Evolutionary conservation across 2,797 vertebrate genomes (phyloP).

Genomic region (Gallinago stenura): DNA sequence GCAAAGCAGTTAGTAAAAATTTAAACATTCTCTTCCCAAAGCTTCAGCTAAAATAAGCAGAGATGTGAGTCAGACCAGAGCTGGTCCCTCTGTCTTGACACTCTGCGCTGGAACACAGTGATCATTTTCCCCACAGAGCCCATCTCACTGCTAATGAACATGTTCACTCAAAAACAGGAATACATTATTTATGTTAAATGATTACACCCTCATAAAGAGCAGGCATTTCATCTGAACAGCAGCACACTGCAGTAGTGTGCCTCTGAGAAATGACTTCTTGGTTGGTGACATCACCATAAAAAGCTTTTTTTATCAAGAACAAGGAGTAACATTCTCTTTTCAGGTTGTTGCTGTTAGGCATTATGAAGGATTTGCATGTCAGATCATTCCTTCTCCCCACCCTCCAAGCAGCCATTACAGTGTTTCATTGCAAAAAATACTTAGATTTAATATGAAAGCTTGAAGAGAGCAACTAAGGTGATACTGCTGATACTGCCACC

Average conservation of each 20-base stretch:
- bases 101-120: not conserved
- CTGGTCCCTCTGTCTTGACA: not conserved
- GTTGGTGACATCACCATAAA: not conserved
- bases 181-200: constrained; percentile 23
- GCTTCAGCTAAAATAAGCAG: not conserved
- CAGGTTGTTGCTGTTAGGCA: not conserved
- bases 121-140: not conserved
- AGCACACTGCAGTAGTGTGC: not conserved
- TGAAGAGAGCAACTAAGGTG: not conserved
- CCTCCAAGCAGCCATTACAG: not conserved
- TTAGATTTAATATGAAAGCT: not conserved
- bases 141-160: not conserved
- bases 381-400: not conserved
- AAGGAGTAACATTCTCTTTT: not conserved
- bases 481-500: not conserved
- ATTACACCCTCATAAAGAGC: not conserved
- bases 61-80: not conserved
- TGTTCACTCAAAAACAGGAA: not conserved
- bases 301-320: not conserved
- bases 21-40: not conserved
- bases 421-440: not conserved
- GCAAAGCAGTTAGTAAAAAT: not conserved
- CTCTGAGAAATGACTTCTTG: not conserved
- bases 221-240: not conserved
- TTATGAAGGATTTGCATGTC: not conserved